phyloP scores from a whole-genome alignment of 2,113 vertebrate species.

The Zingel zingel region DNA sequence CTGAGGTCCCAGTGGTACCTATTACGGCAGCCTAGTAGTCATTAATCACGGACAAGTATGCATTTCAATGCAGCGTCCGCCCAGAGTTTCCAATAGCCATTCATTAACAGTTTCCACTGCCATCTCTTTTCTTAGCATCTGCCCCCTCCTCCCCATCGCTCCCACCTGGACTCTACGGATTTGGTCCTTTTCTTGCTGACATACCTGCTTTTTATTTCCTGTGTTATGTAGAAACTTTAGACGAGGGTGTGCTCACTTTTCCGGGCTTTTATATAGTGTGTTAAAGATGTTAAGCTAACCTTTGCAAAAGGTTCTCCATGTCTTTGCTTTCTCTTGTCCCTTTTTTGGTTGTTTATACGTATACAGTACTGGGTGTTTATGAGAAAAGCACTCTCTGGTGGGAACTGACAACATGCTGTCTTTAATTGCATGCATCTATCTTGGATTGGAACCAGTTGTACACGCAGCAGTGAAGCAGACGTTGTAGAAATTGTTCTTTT shows the following conservation, averaged over 20 bases:
- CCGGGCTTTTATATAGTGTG: conserved; percentile 7
- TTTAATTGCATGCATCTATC: conserved; percentile 46
- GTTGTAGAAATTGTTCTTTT: neutral
- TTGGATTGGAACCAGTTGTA: conserved; percentile 30
- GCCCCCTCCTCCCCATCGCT: conserved; percentile 64
- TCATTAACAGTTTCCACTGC: conserved; percentile 83
- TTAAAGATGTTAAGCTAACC: conserved; percentile 50
- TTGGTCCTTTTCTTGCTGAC: conserved; percentile 82
- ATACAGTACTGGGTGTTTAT: neutral
- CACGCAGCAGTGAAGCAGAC: conserved; percentile 1
- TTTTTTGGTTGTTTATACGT: conserved; percentile 37
- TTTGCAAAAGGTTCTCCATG: conserved; percentile 40
- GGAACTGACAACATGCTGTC: conserved; percentile 27
- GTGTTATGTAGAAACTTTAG: conserved; percentile 54
- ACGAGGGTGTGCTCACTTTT: conserved; percentile 35
- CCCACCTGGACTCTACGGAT: conserved; percentile 79
- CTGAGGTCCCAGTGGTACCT: conserved; percentile 83
- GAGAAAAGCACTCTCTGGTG: conserved; percentile 1
- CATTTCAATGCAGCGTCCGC: conserved; percentile 77
- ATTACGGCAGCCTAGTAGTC: conserved; percentile 82
- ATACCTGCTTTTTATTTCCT: conserved; percentile 69
- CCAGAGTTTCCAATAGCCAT: conserved; percentile 82
- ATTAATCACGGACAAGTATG: conserved; percentile 85
- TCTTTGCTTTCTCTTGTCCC: conserved; percentile 15
- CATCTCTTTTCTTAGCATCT: conserved; percentile 80